Conservation (phyloP, 2,888 invertebrate genomes). For the Andricus curvator region DNA sequence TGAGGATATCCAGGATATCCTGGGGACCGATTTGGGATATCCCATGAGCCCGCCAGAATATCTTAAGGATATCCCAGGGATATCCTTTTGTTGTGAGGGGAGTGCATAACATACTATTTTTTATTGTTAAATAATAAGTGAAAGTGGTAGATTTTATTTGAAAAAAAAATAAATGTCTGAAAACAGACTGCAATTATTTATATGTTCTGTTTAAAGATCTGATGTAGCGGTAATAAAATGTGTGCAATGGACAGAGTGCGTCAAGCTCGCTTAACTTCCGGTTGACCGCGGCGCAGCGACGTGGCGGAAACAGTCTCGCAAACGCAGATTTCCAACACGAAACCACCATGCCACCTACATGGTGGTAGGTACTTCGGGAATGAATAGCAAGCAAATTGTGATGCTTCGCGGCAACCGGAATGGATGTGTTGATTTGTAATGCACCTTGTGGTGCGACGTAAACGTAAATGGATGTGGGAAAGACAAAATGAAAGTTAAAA, state of each 20-base stretch:
- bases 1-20: too few species aligned
- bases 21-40: too few species aligned
- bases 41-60: too few species aligned
- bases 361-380: background rate
- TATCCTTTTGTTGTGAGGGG: too few species aligned
- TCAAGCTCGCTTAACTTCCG: conserved; percentile 40
- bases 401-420: conserved; percentile 32
- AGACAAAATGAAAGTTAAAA: conserved; percentile 1
- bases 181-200: background rate
- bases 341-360: conserved; percentile 29
- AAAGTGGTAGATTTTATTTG: background rate
- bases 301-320: conserved; percentile 38
- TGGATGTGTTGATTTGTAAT: conserved; percentile 37
- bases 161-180: background rate
- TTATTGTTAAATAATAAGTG: too few species aligned
- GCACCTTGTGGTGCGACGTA: conserved; percentile 18
- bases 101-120: too few species aligned
- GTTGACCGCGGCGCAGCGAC: conserved; percentile 9
- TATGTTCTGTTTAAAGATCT: background rate
- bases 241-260: conserved; percentile 24
- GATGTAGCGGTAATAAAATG: conserved; percentile 2
- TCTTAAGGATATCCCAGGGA: too few species aligned
- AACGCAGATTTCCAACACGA: conserved; percentile 35
- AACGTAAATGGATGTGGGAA: background rate
- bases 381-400: conserved; percentile 39